Evolutionary conservation across 2,888 invertebrate species (phyloP), one percentile per base, ranked within the genome.

Genomic region (Steromphala cineraria): DNA sequence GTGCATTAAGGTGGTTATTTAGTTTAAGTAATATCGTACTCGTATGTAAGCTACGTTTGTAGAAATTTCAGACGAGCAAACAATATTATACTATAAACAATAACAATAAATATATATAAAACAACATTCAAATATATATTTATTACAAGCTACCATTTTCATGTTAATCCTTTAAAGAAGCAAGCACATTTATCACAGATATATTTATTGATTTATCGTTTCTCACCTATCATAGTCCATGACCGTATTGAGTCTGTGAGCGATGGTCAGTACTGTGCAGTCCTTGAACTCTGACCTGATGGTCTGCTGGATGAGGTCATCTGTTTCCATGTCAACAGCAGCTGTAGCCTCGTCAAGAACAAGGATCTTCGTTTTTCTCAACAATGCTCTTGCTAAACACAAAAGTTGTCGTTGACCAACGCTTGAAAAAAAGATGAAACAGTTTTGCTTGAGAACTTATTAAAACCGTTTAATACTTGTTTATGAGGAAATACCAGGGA

Each of bases 361-460:
- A 76, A 95, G 87, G 81, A 95, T 94, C 94, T 95, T 97, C 7
- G 97, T 97, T 94, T 97, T 97, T 79, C 97, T 95, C 78, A 98
- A 95, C 89, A 98, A 94, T 19, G 97, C 97, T 89, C 97, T 95
- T 78, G 97, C 97, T 88, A 98, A 94, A 90, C 97, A 97, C 86
- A 98, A 96, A 82, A 98, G 94, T 94, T 98, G 97, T n/a, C 97
- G 94, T 94, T 97, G 97, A 0, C 97, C 97, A 86, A 97, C 97
- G 77, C 97, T 97, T 88, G n/a, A 82, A 83, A 56, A 19, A 62
- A 67, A 71, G 21, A 24, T 40, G 36, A 31, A 19, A 67, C 53
- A 13, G 24, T 3, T 56, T 31, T 40, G 4, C 10, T 31, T 52
- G 10, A 13, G n/a, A 28, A 21, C 2, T 67, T 67, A 7, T 4